These are phyloP conservation scores for Acrossocheilus wenchowensis DNA, from an alignment of 2,797 vertebrate genomes.

Conservation along the genomic window DNA sequence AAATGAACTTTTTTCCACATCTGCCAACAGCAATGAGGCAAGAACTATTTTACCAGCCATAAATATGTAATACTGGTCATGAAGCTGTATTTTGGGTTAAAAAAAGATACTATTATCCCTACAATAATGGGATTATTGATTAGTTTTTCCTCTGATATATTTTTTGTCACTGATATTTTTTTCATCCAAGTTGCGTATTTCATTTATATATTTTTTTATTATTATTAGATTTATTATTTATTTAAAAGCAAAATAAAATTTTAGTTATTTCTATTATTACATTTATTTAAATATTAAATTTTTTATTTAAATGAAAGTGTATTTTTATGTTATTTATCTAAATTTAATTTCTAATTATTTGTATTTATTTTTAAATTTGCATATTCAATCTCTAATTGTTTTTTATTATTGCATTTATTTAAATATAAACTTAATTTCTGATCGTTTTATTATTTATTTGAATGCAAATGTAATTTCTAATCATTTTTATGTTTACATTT, in stretches of 20 bases:
- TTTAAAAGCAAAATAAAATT: neutral
- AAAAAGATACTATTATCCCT: neutral
- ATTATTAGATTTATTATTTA: neutral
- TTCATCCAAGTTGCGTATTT: neutral
- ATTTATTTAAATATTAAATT: neutral
- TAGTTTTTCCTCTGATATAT: neutral
- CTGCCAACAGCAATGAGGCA: neutral
- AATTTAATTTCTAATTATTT: neutral
- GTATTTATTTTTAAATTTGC: neutral
- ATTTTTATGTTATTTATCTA: neutral
- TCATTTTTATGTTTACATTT: too few relatives aligned
- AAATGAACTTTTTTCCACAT: neutral
- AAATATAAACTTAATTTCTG: neutral
- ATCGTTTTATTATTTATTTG: neutral
- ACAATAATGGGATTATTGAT: neutral
- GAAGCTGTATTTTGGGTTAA: neutral
- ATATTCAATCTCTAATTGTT: neutral
- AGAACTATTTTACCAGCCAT: neutral
- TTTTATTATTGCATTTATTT: neutral
- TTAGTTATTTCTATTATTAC: neutral
- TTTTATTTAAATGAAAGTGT: neutral
- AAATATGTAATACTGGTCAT: neutral
- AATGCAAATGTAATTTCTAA: neutral
- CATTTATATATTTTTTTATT: neutral
- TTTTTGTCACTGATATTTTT: neutral